Base-by-base conservation (phyloP, 2,113 vertebrate genomes). In the Lepisosteus osseus region DNA sequence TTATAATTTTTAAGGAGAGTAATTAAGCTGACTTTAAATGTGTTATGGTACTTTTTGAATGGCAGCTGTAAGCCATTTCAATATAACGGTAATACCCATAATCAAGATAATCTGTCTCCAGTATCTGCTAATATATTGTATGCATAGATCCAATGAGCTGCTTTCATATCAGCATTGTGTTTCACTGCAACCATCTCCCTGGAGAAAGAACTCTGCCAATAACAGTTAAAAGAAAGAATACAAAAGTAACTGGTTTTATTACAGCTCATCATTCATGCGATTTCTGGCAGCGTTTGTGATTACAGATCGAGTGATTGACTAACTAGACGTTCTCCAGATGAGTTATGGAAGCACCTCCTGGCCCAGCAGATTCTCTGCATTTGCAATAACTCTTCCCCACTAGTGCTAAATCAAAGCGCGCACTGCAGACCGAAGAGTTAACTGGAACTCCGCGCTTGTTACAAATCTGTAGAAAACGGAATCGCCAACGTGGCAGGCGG, bases 231-330 rank as follows among this genome's bases (percentile, higher is more conserved):
- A 94, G 93, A 95, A 91, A 93, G 93, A 92, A 89, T 92, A 93
- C 91, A 89, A 89, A 93, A 92, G 93, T 93, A 95, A 95, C 92
- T 87, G 88, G 92, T 95, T 96, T 96, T 95, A 96, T 92, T 94
- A 85, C 79, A 86, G 89, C 87, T 92, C 86, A 92, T 96, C 95
- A 95, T 93, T 97, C 95, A 97, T 95, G 93, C 92, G 92, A 86
- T 95, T 93, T 90, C 92, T 96, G 94, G 89, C 94, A 97, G 92
- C 84, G 91, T 94, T 98, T 95, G 93, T 93, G 94, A 95, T 97
- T 97, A 95, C 95, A 96, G 94, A 96, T 95, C 93, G 94, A 92
- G 96, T 95, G 94, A 97, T 95, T 96, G 95, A 96, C 95, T 97
- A 95, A 96, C 93, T 95, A 95, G 94, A 97, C 90, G 89, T 94